Base-by-base conservation (phyloP, 64 coral and sea anemone genomes). In the Pocillopora verrucosa region DNA sequence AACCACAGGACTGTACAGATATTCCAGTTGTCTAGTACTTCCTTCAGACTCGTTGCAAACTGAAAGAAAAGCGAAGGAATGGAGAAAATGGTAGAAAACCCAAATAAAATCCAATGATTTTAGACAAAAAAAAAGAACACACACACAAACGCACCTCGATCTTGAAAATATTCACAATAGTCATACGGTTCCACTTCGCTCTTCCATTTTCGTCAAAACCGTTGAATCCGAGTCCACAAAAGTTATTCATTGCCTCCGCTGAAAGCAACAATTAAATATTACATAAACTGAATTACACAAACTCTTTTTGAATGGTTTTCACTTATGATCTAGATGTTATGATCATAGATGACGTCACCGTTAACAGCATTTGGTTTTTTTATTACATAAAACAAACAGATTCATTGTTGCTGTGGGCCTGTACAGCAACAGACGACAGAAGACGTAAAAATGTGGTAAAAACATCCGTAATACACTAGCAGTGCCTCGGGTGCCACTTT, bases 11-110 rank as follows among this genome's bases (percentile, higher is more conserved):
- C 35, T 19, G 95, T 96, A 26, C 72, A 72, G 15, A 96, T 96
- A 81, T 96, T 96, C 95, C 95, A 96, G 84, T 96, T 96, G 14
- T 96, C 95, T 73, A 93, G 82, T 1, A 93, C 77, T 92, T 93
- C 90, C 75, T 96, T 96, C 88, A 93, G 76, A 65, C 75, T 96
- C 3, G 87, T 88, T 5, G 67, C 88, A 87, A 96, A 91, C 95
- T 96, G 58, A 3, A 75, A 22, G 16, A 78, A 17, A 59, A 24
- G 56, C 13, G 36, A 26, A 65, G 7, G 22, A 34, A 56, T 57
- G 16, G 12, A 57, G 35, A 56, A 56, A 3, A 56, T 4, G 12
- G 36, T 20, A 1, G 19, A 36, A 13, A 76, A 12, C 1, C 16
- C 20, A 5, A 22, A 76, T 20, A 38, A 76, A 38, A 36, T 17